Base-by-base conservation (phyloP, 2,888 invertebrate genomes). In the Aethes cnicana region DNA sequence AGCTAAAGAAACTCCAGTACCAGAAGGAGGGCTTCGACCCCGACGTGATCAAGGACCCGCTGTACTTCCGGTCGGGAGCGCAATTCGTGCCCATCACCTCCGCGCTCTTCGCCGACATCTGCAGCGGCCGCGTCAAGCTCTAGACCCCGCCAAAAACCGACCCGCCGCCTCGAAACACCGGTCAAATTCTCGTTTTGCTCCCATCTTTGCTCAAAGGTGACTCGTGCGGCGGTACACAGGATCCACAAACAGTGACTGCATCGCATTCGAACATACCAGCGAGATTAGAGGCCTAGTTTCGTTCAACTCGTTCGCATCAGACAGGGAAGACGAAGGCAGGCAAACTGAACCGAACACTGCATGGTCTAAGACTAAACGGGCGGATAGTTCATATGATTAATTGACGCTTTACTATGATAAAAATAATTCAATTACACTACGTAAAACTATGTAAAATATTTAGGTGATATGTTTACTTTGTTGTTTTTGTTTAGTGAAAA, bases 1-100 rank as follows among this genome's bases (percentile, higher is more conserved):
- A 99, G 85, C 79, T 98, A 63, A 96, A 96, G 83, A 99, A 98
- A 77, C 91, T 94, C 2, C 95, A 96, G 63, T 92, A 98, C 56
- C 95, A 96, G 72, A 91, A 93, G 58, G 96, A 97, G 61, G 97
- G 95, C 1, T 98, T 94, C 77, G 92, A 98, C 72, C 91, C 95
- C 2, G 88, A 91, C 44, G 91, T 92, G 69, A 90, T 95, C 53
- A 91, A 92, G 61, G 97, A 97, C 72, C 91, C 92, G 28, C 75
- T 98, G 28, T 97, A 92, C 85, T 95, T 95, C 79, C 88, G 90
- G 61, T 64, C 72, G n/a, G 86, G 86, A 26, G 69, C 62, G 0
- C 69, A 71, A 35, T 95, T 93, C 74, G 85, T 91, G 32, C 91
- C 89, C 18, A 71, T 95, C 55, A 92, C 92, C n/a, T 84, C 90